Evolutionary conservation across 2,888 invertebrate genomes (phyloP), one percentile per base, ranked within the genome.

Genomic region (Timema cristinae): DNA sequence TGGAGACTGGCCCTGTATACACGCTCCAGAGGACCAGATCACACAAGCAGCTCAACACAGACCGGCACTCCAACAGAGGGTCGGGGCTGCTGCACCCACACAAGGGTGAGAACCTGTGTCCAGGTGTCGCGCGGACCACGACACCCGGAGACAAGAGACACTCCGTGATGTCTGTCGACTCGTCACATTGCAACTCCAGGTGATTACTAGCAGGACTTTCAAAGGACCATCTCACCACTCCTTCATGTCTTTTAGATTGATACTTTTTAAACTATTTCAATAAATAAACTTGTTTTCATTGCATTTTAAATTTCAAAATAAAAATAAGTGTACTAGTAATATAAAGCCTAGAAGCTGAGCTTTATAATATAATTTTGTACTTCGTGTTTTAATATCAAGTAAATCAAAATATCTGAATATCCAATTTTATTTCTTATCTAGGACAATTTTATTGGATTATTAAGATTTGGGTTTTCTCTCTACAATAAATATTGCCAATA

Each of bases 31-130:
- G 90, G 77, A 86, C 87, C 79, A 84, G 89, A 78, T 89, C 89
- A 80, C 91, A 92, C 79, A 94, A 94, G 83, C 93, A 93, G 82
- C 87, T 94, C 75, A 94, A 93, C 84, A 93, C 92, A 51, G 93
- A 93, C 81, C 85, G 88, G 72, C 86, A 87, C 75, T 87, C 87
- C 50, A 85, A 85, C 78, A 81, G 82, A 84, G 79, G 81, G 79
- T 78, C 78, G 76, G 79, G 80, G 75, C 79, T 80, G 75, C 78
- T 80, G 74, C 82, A 70, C 61, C 67, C n/a, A 61, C 71, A 69
- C n/a, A 51, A 66, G 50, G 66, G 69, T 63, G 83, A 83, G 76
- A 81, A 73, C 69, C 67, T 75, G 69, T 75, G 73, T 79, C 79
- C 76, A 71, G 78, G 73, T 76, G 78, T 50, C 77, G 78, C 56